phyloP scores from a whole-genome alignment of 2,113 vertebrate genomes.

The Capreolus pygargus region DNA sequence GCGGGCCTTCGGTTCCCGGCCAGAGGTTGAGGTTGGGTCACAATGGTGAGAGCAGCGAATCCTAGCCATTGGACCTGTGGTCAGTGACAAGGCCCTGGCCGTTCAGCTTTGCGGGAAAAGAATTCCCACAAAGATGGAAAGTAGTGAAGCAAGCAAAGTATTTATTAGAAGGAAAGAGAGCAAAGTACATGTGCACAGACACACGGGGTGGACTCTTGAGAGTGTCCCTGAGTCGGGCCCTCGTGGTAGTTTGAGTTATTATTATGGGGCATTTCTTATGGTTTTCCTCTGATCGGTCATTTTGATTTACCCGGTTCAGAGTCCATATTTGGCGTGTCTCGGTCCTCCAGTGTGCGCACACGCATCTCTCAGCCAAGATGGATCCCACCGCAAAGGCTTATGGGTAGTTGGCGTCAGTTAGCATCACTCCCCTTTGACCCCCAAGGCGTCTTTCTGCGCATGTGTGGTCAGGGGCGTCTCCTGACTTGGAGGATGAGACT shows the following conservation, averaged over 20 bases:
- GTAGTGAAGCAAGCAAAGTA: neutral
- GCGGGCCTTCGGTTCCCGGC: neutral
- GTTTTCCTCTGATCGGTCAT: neutral
- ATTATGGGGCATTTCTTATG: neutral
- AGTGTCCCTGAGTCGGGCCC: neutral
- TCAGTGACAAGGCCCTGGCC: neutral
- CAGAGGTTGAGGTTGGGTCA: neutral
- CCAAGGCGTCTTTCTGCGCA: neutral
- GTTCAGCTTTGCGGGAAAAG: neutral
- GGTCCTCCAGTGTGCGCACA: neutral
- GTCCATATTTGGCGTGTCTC: neutral
- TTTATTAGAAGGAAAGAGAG: neutral
- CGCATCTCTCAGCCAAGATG: neutral
- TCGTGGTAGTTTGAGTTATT: neutral
- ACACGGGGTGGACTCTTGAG: neutral
- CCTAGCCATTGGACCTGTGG: neutral
- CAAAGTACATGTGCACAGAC: neutral
- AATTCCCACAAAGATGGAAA: neutral
- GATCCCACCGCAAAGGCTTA: neutral
- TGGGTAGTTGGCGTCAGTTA: neutral
- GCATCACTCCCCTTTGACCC: neutral
- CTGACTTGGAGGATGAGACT: neutral
- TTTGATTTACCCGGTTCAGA: neutral
- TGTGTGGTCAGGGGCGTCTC: neutral
- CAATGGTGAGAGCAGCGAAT: neutral